phyloP scores from a whole-genome alignment of 2,888 invertebrate genomes.

The Trypoxylon attenuatum region DNA sequence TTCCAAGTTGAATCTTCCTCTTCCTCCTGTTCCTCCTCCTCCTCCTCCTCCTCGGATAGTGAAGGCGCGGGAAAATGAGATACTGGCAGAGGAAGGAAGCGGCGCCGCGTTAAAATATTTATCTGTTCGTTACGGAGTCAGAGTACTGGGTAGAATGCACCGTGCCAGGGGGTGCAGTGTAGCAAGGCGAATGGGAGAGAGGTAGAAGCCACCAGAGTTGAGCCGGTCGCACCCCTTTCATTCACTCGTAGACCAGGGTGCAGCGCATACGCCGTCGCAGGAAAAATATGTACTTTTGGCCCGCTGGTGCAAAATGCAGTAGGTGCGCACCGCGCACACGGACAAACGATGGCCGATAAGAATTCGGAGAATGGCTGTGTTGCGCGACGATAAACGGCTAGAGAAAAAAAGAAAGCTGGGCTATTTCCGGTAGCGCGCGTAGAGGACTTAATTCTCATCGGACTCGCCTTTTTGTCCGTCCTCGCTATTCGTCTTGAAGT shows the following conservation, averaged over 20 bases:
- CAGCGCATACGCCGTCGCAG: too few relatives aligned
- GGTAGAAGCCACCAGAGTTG: background rate
- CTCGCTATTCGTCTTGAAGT: background rate
- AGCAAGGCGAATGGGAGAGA: background rate
- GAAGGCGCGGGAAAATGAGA: constrained; percentile 32
- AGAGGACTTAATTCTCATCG: background rate
- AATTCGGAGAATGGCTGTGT: background rate
- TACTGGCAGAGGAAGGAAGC: constrained; percentile 11
- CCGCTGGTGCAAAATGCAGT: background rate
- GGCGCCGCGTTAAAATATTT: constrained; percentile 32
- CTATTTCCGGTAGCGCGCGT: background rate
- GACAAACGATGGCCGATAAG: background rate
- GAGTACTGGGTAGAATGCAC: background rate
- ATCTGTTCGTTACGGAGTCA: constrained; percentile 25
- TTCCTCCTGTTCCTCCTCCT: too few relatives aligned
- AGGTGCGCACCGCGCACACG: background rate
- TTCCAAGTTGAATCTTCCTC: too few relatives aligned
- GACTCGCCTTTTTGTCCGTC: background rate
- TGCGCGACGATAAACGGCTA: background rate
- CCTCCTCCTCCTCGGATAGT: too few relatives aligned
- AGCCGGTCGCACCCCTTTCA: background rate
- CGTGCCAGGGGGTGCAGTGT: background rate
- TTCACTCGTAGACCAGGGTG: too few relatives aligned
- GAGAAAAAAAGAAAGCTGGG: too few relatives aligned
- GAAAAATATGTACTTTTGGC: too few relatives aligned